Conservation (phyloP, 2,113 vertebrate genomes). For the Phocoena sinus region DNA sequence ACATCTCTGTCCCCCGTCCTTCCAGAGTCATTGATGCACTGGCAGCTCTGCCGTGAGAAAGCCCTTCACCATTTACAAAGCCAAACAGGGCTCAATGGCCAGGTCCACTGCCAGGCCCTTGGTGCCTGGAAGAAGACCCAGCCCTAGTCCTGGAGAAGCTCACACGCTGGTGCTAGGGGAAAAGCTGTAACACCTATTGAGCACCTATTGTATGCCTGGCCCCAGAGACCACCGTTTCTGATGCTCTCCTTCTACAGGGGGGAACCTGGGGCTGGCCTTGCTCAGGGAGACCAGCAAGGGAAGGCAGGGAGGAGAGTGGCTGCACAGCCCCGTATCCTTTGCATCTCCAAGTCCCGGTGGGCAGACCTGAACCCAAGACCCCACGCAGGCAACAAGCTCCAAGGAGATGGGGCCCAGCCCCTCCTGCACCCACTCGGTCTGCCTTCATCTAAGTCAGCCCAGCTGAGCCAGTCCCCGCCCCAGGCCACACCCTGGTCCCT, state of each 20-base stretch:
- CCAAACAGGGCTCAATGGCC: neutral
- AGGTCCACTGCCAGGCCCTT: neutral
- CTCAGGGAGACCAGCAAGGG: neutral
- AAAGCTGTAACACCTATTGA: neutral
- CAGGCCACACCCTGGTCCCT: neutral
- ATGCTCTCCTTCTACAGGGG: neutral
- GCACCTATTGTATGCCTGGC: neutral
- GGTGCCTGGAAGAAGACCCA: neutral
- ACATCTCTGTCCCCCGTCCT: neutral
- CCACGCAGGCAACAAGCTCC: neutral
- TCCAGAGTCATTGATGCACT: neutral
- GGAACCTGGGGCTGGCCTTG: too few species aligned
- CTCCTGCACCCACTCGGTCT: neutral
- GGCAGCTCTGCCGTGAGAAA: rapidly evolving
- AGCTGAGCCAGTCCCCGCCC: neutral
- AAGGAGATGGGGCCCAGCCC: neutral
- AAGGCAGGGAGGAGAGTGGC: neutral
- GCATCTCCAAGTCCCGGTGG: neutral
- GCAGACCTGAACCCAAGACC: neutral
- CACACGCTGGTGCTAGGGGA: neutral
- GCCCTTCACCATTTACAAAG: neutral
- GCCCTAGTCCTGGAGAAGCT: neutral
- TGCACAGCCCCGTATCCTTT: rapidly evolving
- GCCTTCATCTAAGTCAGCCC: neutral
- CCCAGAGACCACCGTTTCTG: neutral